Conservation (phyloP, 2,888 invertebrate genomes). For the Tupiocoris notatus region DNA sequence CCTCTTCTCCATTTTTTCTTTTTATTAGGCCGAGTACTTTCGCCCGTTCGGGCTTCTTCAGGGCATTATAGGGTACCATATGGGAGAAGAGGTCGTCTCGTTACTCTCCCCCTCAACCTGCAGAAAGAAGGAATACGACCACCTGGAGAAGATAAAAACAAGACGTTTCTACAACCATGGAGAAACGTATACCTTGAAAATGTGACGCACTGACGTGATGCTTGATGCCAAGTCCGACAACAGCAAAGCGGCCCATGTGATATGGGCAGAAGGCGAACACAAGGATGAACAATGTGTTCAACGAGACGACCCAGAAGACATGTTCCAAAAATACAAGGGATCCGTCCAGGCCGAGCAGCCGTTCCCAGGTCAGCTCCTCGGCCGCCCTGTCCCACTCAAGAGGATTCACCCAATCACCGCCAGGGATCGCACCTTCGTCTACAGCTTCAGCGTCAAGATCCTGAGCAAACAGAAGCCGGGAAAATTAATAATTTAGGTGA, state of each 20-base stretch:
- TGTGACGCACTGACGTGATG: conserved; percentile 72
- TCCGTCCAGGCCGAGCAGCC: conserved; percentile 91
- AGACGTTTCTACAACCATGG: too few relatives aligned
- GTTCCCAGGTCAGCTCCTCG: conserved; percentile 98
- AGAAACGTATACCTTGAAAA: conserved; percentile 75
- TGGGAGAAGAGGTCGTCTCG: too few relatives aligned
- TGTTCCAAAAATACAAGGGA: conserved; percentile 96
- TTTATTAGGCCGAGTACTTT: too few relatives aligned
- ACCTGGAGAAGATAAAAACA: too few relatives aligned
- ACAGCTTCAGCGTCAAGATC: conserved; percentile 50
- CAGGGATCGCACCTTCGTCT: conserved; percentile 60
- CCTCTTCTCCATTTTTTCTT: too few relatives aligned
- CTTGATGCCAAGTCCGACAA: conserved; percentile 68
- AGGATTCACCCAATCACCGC: conserved; percentile 89
- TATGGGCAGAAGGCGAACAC: conserved; percentile 97
- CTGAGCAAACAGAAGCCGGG: too few relatives aligned
- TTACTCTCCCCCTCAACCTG: too few relatives aligned
- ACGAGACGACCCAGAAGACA: conserved; percentile 97
- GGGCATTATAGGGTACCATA: too few relatives aligned
- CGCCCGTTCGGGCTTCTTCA: too few relatives aligned
- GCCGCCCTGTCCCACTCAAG: conserved; percentile 98
- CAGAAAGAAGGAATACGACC: too few relatives aligned
- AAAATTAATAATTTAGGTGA: too few relatives aligned
- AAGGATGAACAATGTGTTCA: conserved; percentile 94
- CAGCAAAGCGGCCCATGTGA: conserved; percentile 85